Evolutionary conservation across 2,888 invertebrate genomes (phyloP), one percentile per base, ranked within the genome.

Genomic region (Meghimatium bilineatum): DNA sequence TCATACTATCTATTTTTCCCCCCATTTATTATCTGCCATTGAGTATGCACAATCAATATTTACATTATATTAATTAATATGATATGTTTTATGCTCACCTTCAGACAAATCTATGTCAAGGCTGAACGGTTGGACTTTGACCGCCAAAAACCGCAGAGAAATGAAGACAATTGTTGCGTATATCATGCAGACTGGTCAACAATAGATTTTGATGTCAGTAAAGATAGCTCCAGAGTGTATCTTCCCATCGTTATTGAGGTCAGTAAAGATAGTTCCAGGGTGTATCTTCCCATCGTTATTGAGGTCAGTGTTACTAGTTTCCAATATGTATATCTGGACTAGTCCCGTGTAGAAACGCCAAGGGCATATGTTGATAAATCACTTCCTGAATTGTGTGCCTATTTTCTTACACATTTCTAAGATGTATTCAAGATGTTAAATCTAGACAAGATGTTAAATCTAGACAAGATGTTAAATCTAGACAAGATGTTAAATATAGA

Each of bases 111-210:
- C 2, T 20, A 66, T 29, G 38, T 82, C 26, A 82, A 78, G 38
- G 36, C 52, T 0, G 71, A 71, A 17, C 69, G 71, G 71, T 26
- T 77, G 71, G 71, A 83, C 12, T 26, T 77, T 17, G 56, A 52
- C 20, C 26, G 49, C 26, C 76, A 82, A 52, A 82, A 75, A 34
- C 67, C 75, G 3, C 32, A 75, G 67, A 44, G 76, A 52, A 49
- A 32, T 14, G 76, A 82, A 3, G 82, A 82, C 52, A 75, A 82
- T 34, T 75, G 76, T 34, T 26, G 49, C 26, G 77, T 83, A 38
- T 86, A 86, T 75, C 84, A 84, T 63, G 84, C 86, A 44, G 67
- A 84, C 32, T 86, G 86, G 86, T 81, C 71, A 72, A 86, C 86
- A 26, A 14, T 78, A 5, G 84, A 79, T 12, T 79, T 60, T 44